A percentile compares a stretch with the other conserved stretches of the same genome.
phyloP scores from a whole-genome alignment of 30 jellyfish, hydroid and myxozoan species.

The Hydra vulgaris region DNA sequence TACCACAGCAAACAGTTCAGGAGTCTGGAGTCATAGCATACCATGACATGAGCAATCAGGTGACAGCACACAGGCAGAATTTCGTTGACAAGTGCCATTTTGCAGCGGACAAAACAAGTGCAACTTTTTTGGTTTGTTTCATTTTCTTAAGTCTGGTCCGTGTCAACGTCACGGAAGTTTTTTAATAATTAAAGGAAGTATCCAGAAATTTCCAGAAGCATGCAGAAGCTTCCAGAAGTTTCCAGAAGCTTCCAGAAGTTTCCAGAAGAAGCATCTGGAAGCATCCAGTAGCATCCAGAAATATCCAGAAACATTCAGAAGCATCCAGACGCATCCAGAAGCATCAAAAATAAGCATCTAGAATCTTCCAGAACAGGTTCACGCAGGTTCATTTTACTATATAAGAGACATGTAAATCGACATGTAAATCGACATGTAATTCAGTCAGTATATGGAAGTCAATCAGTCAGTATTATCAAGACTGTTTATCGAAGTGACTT shows the following conservation, averaged over 20 bases:
- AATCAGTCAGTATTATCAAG: background rate
- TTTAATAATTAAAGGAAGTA: background rate
- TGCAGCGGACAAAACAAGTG: background rate
- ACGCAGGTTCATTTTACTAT: background rate
- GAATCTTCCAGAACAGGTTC: background rate
- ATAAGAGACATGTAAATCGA: background rate
- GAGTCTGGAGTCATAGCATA: background rate
- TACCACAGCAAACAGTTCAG: background rate
- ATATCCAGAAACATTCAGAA: background rate
- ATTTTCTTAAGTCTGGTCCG: background rate
- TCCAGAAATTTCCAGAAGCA: background rate
- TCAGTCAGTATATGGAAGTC: background rate
- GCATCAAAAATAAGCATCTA: background rate
- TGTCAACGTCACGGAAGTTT: background rate
- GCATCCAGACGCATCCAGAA: background rate
- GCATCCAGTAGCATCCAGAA: background rate
- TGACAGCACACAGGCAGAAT: background rate
- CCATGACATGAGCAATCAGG: background rate
- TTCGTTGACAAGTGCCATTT: background rate
- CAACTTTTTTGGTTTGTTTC: background rate
- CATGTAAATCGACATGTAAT: background rate
- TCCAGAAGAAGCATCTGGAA: background rate
- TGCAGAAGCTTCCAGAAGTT: background rate
- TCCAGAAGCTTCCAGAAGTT: background rate
- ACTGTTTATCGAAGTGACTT: background rate